Conservation (phyloP, 1,140 invertebrate species). For the Coenobita brevimanus region DNA sequence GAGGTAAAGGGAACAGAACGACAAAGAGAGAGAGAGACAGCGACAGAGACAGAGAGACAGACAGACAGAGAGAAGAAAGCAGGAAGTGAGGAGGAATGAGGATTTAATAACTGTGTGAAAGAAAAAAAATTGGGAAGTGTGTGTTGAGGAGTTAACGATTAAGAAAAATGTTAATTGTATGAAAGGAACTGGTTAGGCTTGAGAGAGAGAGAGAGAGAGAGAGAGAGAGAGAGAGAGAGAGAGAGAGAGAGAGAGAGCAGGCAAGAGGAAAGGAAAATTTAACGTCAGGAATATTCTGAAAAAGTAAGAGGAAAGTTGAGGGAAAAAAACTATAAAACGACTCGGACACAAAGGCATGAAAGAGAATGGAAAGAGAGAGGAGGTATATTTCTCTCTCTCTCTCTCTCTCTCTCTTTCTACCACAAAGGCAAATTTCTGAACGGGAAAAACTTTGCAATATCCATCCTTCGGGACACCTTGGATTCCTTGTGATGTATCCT, state of each 20-base stretch:
- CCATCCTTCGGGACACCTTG: no score
- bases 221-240: constrained; percentile 1
- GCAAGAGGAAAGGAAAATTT: neutral
- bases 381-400: no score
- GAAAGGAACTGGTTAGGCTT: no score
- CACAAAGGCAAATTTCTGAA: no score
- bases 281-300: neutral
- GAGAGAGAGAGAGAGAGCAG: neutral
- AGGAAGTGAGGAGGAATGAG: neutral
- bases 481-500: no score
- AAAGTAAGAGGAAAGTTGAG: neutral
- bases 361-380: neutral
- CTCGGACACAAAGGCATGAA: neutral
- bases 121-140: no score
- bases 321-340: neutral
- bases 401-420: no score
- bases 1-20: neutral
- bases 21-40: constrained; percentile 38
- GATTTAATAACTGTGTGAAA: no score
- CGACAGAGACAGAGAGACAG: constrained; percentile 16
- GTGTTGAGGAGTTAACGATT: no score
- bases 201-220: neutral
- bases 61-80: constrained; percentile 37
- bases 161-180: no score
- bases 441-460: no score